Evolutionary conservation across 2,888 invertebrate species (phyloP).

Genomic region (Lasioglossum figueresi): DNA sequence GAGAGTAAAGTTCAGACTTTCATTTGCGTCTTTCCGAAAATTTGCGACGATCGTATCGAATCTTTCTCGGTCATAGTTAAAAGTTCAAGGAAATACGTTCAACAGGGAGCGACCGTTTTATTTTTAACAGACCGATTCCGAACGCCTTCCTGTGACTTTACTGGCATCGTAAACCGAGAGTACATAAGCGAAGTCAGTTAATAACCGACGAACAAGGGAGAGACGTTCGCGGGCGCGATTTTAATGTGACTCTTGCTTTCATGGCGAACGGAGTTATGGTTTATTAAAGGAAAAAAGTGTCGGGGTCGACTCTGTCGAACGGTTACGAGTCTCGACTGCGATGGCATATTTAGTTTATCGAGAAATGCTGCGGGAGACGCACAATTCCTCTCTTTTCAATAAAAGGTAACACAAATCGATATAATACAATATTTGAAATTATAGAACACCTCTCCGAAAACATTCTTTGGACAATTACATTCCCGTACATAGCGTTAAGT

Average conservation of each 20-base stretch:
- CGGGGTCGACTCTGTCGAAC: constrained; percentile 23
- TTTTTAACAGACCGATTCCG: constrained; percentile 72
- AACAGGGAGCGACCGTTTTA: constrained; percentile 64
- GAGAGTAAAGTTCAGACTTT: background rate
- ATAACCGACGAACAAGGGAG: constrained; percentile 73
- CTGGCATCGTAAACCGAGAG: constrained; percentile 80
- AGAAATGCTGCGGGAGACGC: background rate
- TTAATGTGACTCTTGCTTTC: constrained; percentile 76
- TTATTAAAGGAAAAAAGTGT: constrained; percentile 78
- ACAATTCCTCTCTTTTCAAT: background rate
- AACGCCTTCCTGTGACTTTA: constrained; percentile 73
- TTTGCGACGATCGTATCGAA: background rate
- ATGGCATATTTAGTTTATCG: background rate
- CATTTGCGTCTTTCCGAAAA: background rate
- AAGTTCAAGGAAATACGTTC: constrained; percentile 28
- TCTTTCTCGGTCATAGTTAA: background rate
- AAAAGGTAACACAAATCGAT: background rate
- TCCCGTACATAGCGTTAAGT: background rate
- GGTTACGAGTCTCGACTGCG: constrained; percentile 8
- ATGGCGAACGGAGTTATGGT: constrained; percentile 77
- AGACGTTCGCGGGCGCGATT: constrained; percentile 60
- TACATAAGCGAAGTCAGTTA: constrained; percentile 82
- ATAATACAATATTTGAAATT: background rate
- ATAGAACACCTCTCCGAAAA: background rate
- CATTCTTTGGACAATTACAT: background rate